Percentiles rank a stretch among this genome's conserved stretches.
phyloP scores from a whole-genome alignment of 2,113 vertebrate species.

The Piaya cayana region DNA sequence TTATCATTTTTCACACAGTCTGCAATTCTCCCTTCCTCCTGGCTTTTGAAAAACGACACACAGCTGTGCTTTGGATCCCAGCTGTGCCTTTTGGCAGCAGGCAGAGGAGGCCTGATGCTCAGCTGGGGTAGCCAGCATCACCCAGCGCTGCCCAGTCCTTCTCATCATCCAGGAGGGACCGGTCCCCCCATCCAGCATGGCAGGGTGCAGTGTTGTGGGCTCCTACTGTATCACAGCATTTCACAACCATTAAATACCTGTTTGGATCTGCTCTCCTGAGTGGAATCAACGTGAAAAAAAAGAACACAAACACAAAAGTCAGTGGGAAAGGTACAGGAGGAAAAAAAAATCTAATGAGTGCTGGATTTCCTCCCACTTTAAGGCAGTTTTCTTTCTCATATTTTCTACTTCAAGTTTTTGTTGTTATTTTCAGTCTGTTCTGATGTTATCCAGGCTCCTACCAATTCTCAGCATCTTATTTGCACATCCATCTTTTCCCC shows the following conservation, averaged over 20 bases:
- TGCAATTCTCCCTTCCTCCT: constrained; percentile 43
- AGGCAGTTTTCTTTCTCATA: background rate
- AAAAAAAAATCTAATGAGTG: background rate
- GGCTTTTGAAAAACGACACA: background rate
- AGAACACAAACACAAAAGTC: background rate
- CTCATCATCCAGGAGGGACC: background rate
- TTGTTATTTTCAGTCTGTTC: background rate
- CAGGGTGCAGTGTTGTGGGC: rapidly evolving
- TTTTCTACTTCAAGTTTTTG: background rate
- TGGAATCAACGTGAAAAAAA: background rate
- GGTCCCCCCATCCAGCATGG: rapidly evolving
- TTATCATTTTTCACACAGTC: constrained; percentile 48
- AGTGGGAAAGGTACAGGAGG: background rate
- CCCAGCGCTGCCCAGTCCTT: rapidly evolving
- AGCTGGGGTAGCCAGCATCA: background rate
- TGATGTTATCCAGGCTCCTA: background rate
- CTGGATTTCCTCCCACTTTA: background rate
- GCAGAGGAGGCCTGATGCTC: background rate
- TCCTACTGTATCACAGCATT: background rate
- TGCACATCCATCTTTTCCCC: background rate
- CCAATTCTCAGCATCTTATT: background rate
- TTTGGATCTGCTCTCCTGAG: background rate
- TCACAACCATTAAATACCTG: background rate
- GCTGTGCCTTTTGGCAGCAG: background rate
- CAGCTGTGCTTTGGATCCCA: constrained; percentile 35